These are phyloP conservation scores for Athene cunicularia DNA, from an alignment of 2,113 vertebrate species.

Conservation along the genomic window DNA sequence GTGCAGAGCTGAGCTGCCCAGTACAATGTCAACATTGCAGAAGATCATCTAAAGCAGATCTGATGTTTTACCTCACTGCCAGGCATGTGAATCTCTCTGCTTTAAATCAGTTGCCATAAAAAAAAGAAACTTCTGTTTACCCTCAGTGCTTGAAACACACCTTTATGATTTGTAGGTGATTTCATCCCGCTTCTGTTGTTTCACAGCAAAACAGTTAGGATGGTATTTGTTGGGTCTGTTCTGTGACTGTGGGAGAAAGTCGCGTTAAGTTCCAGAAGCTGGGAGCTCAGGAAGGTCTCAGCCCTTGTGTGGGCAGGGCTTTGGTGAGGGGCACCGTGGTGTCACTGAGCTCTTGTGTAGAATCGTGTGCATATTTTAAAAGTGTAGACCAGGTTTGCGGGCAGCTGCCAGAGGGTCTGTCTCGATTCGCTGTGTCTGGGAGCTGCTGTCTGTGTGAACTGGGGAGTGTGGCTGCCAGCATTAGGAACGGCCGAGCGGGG, in stretches of 20 bases:
- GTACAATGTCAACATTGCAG: neutral
- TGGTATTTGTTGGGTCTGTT: neutral
- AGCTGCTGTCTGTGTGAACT: fast-evolving
- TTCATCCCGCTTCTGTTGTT: neutral
- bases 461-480: neutral
- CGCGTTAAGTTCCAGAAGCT: fast-evolving
- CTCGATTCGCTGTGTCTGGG: neutral
- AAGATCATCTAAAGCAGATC: neutral
- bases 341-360: fast-evolving
- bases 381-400: neutral
- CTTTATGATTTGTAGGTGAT: neutral
- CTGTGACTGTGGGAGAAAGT: neutral
- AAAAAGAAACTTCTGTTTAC: neutral
- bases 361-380: neutral
- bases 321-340: too few species aligned
- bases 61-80: neutral
- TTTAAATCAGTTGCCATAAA: neutral
- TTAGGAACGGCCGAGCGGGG: fast-evolving
- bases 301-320: neutral
- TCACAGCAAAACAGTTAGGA: neutral
- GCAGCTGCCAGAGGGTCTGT: neutral
- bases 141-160: neutral
- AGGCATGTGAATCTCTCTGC: neutral
- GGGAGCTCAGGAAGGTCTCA: neutral
- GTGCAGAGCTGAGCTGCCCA: neutral